Base-by-base conservation (phyloP, 2,113 vertebrate species). In the Camarhynchus parvulus region DNA sequence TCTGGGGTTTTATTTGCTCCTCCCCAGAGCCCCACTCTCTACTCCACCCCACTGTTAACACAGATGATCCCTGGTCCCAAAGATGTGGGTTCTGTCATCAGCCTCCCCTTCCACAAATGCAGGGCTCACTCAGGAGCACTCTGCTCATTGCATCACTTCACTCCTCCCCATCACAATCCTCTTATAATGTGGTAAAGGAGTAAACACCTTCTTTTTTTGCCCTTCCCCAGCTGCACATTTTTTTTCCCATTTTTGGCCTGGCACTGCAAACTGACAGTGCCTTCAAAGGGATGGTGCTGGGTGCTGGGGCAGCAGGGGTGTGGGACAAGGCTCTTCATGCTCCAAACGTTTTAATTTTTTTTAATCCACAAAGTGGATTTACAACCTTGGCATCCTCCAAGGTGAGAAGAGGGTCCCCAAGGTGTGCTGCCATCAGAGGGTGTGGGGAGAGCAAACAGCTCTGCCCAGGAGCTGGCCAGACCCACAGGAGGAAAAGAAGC, bases 271-370 rank as follows among this genome's bases (percentile, higher is more conserved):
- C 1, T 37, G 39, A 41, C 39, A 49, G 11, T 12, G 4, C 13
- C 33, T 49, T 49, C 6, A 13, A 42, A 64, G 44, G n/a, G 42
- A 53, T 0, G 0, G 46, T 46, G 84, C 76, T 0, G 3, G 11
- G 25, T 30, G 55, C 41, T 33, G 41, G 21, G 55, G 22, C 63
- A 77, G 21, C 53, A 41, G 69, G 39, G 15, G 3, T 49, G 30
- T 84, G 50, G 39, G 44, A 11, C n/a, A 10, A 0, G 0, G 22
- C 16, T 70, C 66, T 70, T 69, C 52, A 5, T 66, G 13, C 35
- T 46, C 41, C 46, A 52, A 66, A 52, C 2, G 0, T 72, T 72
- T 77, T 50, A 24, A 75, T 11, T 56, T 33, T 56, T 33, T 69
- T 72, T 59, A 39, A 75, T n/a, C 46, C 58, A 53, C 23, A 7